Percentiles rank a stretch among this genome's conserved stretches.
Evolutionary conservation across 2,113 vertebrate species (phyloP).

Genomic region (Empidonax traillii): DNA sequence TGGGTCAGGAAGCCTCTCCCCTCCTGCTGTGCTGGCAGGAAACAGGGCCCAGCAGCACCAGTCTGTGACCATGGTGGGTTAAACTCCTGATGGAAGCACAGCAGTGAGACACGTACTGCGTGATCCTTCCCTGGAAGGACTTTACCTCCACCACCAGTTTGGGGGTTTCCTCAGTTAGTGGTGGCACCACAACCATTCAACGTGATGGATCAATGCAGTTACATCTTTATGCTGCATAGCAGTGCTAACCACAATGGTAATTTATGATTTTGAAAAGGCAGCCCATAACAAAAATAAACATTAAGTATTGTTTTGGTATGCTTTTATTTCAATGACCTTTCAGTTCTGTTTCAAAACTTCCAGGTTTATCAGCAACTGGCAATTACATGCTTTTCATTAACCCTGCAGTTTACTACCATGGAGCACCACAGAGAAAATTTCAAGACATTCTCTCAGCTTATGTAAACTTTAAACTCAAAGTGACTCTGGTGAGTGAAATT

Average conservation of each 20-base stretch:
- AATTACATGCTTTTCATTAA: not conserved
- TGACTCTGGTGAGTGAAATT: not conserved
- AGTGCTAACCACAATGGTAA: not conserved
- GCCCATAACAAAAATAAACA: constrained; percentile 41
- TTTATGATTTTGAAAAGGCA: constrained; percentile 2
- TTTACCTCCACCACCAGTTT: not conserved
- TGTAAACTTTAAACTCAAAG: not conserved
- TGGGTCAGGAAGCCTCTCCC: not conserved
- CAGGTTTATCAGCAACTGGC: constrained; percentile 15
- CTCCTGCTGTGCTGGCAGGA: not conserved
- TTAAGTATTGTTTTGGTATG: not conserved
- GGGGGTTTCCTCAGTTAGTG: not conserved
- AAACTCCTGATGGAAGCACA: not conserved
- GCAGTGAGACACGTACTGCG: not conserved
- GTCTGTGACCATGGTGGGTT: not conserved
- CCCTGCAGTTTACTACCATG: not conserved
- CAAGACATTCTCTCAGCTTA: not conserved
- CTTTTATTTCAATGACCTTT: constrained; percentile 48
- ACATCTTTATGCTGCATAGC: not conserved
- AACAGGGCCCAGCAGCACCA: not conserved
- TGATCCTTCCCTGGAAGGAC: not conserved
- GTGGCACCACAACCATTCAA: not conserved
- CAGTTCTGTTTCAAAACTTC: constrained; percentile 9
- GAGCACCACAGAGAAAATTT: not conserved
- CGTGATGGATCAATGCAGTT: not conserved